Evolutionary conservation across 2,888 invertebrate species (phyloP).

Genomic region (Lacanobia oleracea): DNA sequence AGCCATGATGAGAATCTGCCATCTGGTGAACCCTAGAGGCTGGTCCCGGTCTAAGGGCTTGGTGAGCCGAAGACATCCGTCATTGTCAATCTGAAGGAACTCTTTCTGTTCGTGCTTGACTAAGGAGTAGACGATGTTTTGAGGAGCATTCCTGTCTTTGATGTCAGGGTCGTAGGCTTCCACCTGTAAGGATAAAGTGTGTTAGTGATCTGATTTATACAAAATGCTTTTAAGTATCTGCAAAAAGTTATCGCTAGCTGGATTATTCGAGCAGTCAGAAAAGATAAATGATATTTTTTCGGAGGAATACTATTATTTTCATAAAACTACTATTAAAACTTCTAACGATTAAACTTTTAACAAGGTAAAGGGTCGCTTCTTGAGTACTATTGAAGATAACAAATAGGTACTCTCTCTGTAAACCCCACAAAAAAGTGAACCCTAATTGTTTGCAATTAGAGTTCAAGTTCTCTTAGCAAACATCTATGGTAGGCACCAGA

Average conservation of each 20-base stretch:
- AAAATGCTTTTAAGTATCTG: background rate
- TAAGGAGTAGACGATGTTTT: constrained; percentile 94
- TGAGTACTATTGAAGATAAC: no score
- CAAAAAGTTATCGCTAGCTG: no score
- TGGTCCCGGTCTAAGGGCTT: constrained; percentile 97
- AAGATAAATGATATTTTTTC: no score
- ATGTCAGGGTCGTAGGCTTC: constrained; percentile 97
- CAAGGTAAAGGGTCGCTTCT: background rate
- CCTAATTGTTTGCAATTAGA: background rate
- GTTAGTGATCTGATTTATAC: background rate
- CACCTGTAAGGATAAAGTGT: constrained; percentile 79
- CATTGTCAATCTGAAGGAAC: constrained; percentile 93
- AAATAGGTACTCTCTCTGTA: no score
- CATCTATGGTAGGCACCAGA: no score
- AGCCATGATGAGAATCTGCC: constrained; percentile 94
- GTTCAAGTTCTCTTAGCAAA: background rate
- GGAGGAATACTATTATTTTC: no score
- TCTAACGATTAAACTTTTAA: background rate
- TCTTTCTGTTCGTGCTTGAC: constrained; percentile 93
- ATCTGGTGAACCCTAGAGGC: constrained; percentile 95
- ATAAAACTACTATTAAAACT: no score
- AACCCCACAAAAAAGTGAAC: background rate
- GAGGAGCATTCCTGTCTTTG: constrained; percentile 93
- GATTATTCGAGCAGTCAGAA: no score
- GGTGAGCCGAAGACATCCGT: constrained; percentile 93